A percentile compares a stretch with the other conserved stretches of the same genome.
These are phyloP conservation scores for Numida meleagris DNA, from an alignment of 2,113 vertebrate species.

Conservation along the genomic window DNA sequence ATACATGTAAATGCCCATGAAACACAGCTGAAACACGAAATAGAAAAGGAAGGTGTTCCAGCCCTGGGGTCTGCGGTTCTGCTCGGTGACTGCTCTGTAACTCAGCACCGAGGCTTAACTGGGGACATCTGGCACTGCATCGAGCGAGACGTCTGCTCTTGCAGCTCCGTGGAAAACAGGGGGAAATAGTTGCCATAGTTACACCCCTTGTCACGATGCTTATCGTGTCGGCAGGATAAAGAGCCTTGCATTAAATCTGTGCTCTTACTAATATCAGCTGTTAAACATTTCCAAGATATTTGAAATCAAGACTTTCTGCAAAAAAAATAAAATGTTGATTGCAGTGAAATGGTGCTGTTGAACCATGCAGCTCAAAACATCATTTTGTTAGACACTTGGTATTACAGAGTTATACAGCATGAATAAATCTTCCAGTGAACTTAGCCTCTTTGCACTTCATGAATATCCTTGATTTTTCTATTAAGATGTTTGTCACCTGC, in stretches of 20 bases:
- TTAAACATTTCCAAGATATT: constrained; percentile 28
- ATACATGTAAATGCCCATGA: not conserved
- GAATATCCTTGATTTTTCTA: not conserved
- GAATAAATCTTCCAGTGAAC: constrained; percentile 13
- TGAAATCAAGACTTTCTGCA: constrained; percentile 36
- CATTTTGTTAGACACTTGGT: not conserved
- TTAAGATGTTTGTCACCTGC: not conserved
- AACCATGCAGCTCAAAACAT: not conserved
- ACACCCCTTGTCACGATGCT: constrained; percentile 30
- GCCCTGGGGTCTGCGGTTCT: rapidly evolving
- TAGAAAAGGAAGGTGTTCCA: not conserved
- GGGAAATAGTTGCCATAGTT: constrained; percentile 54
- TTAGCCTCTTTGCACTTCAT: not conserved
- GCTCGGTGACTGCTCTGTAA: not conserved
- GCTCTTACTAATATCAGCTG: not conserved
- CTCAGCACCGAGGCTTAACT: not conserved
- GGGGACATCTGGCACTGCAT: not conserved
- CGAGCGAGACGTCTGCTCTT: not conserved
- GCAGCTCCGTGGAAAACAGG: not conserved
- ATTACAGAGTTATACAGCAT: not conserved
- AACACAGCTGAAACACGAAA: rapidly evolving
- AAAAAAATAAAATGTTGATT: not conserved
- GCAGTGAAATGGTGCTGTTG: not conserved
- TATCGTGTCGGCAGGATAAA: not conserved
- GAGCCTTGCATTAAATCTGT: not conserved